phyloP scores from a whole-genome alignment of 2,888 invertebrate species.

The Entomobrya multifasciata region DNA sequence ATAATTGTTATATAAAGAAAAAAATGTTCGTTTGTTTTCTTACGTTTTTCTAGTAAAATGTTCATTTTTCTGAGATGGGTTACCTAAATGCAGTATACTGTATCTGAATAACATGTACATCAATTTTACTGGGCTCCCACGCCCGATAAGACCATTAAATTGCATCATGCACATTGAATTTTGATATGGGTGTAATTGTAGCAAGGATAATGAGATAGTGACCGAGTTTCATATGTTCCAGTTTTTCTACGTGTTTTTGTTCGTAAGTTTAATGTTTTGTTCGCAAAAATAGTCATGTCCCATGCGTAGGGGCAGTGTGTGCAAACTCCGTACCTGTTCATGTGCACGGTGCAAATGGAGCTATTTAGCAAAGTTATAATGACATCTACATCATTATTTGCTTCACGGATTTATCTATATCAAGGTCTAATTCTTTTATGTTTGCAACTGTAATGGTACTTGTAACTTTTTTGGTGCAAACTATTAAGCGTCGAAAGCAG shows the following conservation, averaged over 20 bases:
- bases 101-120: background rate
- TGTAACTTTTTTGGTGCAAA: too few species aligned
- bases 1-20: too few species aligned
- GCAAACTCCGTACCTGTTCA: background rate
- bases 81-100: too few species aligned
- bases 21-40: too few species aligned
- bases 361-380: constrained; percentile 2
- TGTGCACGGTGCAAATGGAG: background rate
- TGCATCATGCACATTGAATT: constrained; percentile 23
- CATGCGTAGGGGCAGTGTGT: too few species aligned
- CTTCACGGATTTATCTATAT: background rate
- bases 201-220: constrained; percentile 12
- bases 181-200: background rate
- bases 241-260: background rate
- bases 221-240: background rate
- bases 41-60: too few species aligned
- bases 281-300: too few species aligned
- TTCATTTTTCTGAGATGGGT: too few species aligned
- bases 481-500: background rate
- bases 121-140: background rate
- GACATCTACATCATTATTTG: background rate
- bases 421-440: background rate
- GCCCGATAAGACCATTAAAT: constrained; percentile 28
- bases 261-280: too few species aligned
- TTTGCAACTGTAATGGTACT: background rate